These are phyloP conservation scores for Catalaphyllia jardinei DNA, from an alignment of 64 coral and sea anemone genomes.

Conservation along the genomic window DNA sequence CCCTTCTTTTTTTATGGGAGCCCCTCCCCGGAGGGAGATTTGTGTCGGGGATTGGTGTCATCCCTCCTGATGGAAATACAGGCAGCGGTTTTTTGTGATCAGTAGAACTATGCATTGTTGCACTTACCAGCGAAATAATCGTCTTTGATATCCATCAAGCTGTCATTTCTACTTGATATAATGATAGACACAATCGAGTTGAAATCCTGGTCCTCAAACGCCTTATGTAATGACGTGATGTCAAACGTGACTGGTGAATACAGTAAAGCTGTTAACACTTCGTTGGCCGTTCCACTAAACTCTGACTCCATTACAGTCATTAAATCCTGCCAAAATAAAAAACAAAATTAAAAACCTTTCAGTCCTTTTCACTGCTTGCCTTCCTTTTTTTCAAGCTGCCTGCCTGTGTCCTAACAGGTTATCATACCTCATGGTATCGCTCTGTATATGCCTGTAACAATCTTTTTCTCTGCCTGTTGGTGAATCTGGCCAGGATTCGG, in stretches of 20 bases:
- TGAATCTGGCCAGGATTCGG: conserved; percentile 30
- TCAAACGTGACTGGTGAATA: conserved; percentile 42
- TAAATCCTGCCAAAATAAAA: conserved; percentile 30
- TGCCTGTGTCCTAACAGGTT: not conserved
- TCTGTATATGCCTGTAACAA: conserved; percentile 34
- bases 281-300: conserved; percentile 27
- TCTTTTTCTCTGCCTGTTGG: conserved; percentile 31
- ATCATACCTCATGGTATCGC: conserved; percentile 34
- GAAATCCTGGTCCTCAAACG: conserved; percentile 47
- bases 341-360: not conserved
- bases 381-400: not conserved
- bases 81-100: not conserved
- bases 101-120: not conserved
- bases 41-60: no score
- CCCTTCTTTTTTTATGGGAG: no score
- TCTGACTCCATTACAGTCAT: conserved; percentile 25
- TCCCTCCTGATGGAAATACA: no score
- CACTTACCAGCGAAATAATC: conserved; percentile 20
- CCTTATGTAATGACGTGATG: conserved; percentile 44
- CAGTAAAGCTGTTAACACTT: conserved; percentile 43
- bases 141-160: conserved; percentile 20
- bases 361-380: no score
- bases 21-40: no score
- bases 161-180: conserved; percentile 42
- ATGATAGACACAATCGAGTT: conserved; percentile 51